Percentiles rank a stretch among this genome's conserved stretches.
Conservation (phyloP, 2,888 invertebrate genomes). For the Andricus curvator region DNA sequence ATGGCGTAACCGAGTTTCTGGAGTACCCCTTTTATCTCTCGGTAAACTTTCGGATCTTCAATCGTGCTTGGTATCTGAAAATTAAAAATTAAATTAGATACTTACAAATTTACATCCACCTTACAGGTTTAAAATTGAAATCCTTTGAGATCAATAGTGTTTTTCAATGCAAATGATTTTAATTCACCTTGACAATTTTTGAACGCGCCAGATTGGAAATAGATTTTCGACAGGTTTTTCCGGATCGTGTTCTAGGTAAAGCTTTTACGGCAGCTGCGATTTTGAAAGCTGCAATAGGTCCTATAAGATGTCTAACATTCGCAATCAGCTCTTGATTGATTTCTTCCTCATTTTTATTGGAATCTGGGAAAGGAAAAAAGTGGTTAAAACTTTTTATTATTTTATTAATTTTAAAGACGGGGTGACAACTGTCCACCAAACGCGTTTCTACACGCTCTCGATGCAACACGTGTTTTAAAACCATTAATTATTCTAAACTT, state of each 20-base stretch:
- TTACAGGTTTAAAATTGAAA: background rate
- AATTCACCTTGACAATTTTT: constrained; percentile 85
- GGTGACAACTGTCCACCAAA: too few species aligned
- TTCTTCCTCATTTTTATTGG: constrained; percentile 79
- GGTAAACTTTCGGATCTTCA: constrained; percentile 91
- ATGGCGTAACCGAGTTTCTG: constrained; percentile 88
- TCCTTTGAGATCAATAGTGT: background rate
- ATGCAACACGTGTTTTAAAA: too few species aligned
- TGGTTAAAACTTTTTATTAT: background rate
- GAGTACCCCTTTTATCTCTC: constrained; percentile 87
- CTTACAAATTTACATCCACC: background rate
- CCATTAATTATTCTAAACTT: too few species aligned
- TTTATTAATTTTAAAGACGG: too few species aligned
- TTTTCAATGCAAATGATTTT: constrained; percentile 47
- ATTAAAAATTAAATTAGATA: constrained; percentile 10
- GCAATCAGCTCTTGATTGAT: constrained; percentile 81
- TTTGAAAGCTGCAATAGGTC: constrained; percentile 94
- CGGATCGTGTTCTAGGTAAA: constrained; percentile 93
- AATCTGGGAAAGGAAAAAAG: constrained; percentile 72
- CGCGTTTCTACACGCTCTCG: too few species aligned
- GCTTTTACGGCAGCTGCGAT: constrained; percentile 88
- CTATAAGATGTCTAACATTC: constrained; percentile 84
- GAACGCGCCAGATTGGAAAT: constrained; percentile 92
- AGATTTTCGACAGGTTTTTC: constrained; percentile 89
- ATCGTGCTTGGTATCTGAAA: constrained; percentile 89